Conservation (phyloP, 2,113 vertebrate genomes). For the Psilopogon haemacephalus region DNA sequence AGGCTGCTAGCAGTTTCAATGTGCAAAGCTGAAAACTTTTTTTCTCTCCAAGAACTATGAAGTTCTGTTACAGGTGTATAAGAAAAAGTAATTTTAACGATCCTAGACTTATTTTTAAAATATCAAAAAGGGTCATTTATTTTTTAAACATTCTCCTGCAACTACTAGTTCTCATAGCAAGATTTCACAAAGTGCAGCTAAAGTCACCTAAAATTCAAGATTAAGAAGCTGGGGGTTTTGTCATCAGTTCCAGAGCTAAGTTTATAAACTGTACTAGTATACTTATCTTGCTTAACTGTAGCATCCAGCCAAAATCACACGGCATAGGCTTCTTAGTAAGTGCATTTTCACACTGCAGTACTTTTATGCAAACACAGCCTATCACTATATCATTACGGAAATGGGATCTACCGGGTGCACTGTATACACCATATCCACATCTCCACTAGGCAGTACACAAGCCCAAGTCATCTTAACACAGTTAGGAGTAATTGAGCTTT, state of each 20-base stretch:
- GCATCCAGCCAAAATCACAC: neutral
- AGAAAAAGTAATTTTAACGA: neutral
- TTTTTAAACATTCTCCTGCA: neutral
- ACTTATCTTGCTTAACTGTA: neutral
- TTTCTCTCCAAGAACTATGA: neutral
- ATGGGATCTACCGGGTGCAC: neutral
- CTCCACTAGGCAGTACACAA: accelerated
- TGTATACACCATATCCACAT: neutral
- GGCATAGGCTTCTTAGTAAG: neutral
- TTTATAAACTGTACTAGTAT: neutral
- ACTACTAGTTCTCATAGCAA: neutral
- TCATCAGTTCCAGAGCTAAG: neutral
- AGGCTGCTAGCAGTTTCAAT: neutral
- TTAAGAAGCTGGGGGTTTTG: neutral
- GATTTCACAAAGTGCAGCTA: neutral
- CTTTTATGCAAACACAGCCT: neutral
- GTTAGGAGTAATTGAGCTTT: neutral
- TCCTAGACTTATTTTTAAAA: neutral
- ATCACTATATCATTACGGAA: neutral
- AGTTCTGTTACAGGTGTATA: neutral
- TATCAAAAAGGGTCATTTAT: neutral
- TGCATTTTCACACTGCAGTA: neutral
- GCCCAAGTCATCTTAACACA: accelerated
- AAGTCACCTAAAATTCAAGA: neutral
- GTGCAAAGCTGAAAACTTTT: neutral